phyloP scores from a whole-genome alignment of 2,113 vertebrate genomes.

The Pandion haliaetus region DNA sequence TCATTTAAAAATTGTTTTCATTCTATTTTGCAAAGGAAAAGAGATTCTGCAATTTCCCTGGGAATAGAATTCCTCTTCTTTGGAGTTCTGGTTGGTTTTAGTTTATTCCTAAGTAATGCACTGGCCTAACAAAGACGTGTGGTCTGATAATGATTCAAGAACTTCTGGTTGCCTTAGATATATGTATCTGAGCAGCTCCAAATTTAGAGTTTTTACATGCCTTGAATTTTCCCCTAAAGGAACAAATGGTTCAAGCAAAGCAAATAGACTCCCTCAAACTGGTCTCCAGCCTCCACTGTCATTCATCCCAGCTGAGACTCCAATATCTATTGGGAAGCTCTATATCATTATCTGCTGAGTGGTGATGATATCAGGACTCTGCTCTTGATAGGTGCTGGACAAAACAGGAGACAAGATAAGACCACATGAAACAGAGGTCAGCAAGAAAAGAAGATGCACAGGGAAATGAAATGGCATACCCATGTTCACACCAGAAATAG shows the following conservation, averaged over 20 bases:
- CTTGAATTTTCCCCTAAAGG: not conserved
- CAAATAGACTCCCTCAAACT: not conserved
- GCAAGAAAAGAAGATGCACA: constrained; percentile 4
- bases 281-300: not conserved
- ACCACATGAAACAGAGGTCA: not conserved
- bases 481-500: constrained; percentile 37
- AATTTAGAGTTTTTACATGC: not conserved
- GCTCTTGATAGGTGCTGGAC: not conserved
- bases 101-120: not conserved
- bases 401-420: not conserved
- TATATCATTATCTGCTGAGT: not conserved
- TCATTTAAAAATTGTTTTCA: not conserved
- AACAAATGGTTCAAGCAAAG: not conserved
- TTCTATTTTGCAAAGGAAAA: not conserved
- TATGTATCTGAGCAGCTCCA: not conserved
- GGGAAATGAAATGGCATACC: constrained; percentile 10
- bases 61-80: not conserved
- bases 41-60: not conserved
- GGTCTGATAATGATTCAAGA: not conserved
- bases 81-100: not conserved
- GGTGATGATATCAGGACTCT: not conserved
- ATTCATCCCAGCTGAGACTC: not conserved
- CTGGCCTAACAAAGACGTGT: not conserved
- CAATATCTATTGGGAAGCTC: not conserved
- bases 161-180: not conserved